Percentiles rank a stretch among this genome's conserved stretches.
Evolutionary conservation across 2,113 vertebrate species (phyloP).

Genomic region (Triplophysa rosa): DNA sequence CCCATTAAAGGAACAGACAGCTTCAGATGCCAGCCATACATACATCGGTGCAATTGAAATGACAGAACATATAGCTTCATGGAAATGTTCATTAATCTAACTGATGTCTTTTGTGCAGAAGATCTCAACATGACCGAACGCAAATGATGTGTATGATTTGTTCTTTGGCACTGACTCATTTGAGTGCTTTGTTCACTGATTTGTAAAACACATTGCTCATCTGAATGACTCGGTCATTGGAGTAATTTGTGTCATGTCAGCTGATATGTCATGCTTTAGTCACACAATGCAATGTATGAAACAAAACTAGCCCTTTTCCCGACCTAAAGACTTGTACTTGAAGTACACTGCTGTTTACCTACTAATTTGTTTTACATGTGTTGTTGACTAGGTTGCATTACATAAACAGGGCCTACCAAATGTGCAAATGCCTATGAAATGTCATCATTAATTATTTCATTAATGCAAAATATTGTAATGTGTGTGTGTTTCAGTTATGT

Average conservation of each 20-base stretch:
- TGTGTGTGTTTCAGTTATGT: not conserved
- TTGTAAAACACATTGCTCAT: conserved; percentile 45
- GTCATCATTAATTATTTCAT: too few relatives aligned
- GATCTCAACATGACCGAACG: conserved; percentile 21
- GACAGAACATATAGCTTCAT: conserved; percentile 1
- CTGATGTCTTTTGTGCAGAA: not conserved
- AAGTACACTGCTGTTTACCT: not conserved
- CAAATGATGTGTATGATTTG: conserved; percentile 34
- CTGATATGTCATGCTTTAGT: conserved; percentile 35
- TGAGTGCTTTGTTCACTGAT: conserved; percentile 38
- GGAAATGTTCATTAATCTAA: conserved; percentile 22
- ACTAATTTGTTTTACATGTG: not conserved
- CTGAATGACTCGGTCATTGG: conserved; percentile 14
- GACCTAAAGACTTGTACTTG: not conserved
- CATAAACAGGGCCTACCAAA: too few relatives aligned
- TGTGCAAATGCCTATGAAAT: too few relatives aligned
- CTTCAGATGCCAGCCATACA: not conserved
- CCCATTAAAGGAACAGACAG: conserved; percentile 27
- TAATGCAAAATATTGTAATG: too few relatives aligned
- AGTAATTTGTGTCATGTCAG: conserved; percentile 41
- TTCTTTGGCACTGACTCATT: conserved; percentile 35
- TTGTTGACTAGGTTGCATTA: not conserved
- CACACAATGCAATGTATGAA: not conserved
- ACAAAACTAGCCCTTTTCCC: not conserved
- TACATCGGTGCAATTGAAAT: conserved; percentile 4